Evolutionary conservation across 2,888 invertebrate species (phyloP).

Genomic region (Hirtodrosophila cameraria): DNA sequence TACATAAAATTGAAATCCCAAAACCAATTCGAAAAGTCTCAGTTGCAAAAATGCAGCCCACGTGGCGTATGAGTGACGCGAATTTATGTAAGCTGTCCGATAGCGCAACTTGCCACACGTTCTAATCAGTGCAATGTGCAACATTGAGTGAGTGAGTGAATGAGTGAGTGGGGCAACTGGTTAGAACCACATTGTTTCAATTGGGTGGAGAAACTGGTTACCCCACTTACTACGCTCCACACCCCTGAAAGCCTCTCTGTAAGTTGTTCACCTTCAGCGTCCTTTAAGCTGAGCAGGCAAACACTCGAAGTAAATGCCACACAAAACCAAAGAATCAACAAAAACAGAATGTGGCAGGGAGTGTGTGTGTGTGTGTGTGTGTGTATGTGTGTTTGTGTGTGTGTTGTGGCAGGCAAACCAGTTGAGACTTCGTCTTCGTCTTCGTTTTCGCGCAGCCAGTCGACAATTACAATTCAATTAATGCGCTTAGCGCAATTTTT

Average conservation of each 20-base stretch:
- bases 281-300: conserved; percentile 56
- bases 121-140: conserved; percentile 69
- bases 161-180: conserved; percentile 40
- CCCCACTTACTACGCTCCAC: neutral
- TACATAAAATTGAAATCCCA: neutral
- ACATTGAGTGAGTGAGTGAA: neutral
- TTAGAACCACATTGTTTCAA: conserved; percentile 31
- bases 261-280: conserved; percentile 76
- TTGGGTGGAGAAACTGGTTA: conserved; percentile 42
- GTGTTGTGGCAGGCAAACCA: conserved; percentile 53
- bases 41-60: conserved; percentile 64
- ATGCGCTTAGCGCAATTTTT: conserved; percentile 74
- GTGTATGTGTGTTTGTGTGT: too few species aligned
- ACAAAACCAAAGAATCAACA: conserved; percentile 26
- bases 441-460: too few species aligned
- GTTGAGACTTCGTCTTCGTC: conserved; percentile 47
- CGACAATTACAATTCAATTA: conserved; percentile 79
- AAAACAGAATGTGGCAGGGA: neutral
- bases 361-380: conserved; percentile 4
- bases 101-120: conserved; percentile 67
- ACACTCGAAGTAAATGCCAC: conserved; percentile 36
- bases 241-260: neutral
- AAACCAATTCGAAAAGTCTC: conserved; percentile 33
- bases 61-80: conserved; percentile 79
- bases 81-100: conserved; percentile 72